phyloP scores from a whole-genome alignment of 1,140 invertebrate species.

The Trachymyrmex septentrionalis region DNA sequence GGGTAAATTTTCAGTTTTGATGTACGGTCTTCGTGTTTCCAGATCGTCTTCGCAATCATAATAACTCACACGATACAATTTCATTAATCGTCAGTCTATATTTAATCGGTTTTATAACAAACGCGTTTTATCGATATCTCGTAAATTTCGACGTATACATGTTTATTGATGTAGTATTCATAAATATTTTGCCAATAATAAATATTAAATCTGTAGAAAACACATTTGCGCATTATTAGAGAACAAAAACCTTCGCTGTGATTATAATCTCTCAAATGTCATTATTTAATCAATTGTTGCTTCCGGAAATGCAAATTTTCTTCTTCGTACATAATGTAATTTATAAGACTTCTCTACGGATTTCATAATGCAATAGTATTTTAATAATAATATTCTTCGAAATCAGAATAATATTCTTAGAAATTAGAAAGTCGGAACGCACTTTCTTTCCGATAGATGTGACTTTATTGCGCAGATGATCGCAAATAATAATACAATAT shows the following conservation, averaged over 20 bases:
- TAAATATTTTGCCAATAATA: constrained; percentile 8
- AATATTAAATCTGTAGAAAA: constrained; percentile 24
- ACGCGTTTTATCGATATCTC: constrained; percentile 7
- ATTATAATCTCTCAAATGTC: constrained; percentile 14
- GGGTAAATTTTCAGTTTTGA: constrained; percentile 12
- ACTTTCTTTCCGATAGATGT: not conserved
- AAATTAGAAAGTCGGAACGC: no score
- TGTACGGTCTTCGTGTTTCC: constrained; percentile 1
- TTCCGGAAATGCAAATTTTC: constrained; percentile 9
- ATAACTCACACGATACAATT: constrained; percentile 15
- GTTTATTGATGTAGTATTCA: not conserved
- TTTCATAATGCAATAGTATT: not conserved
- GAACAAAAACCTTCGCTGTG: constrained; percentile 15
- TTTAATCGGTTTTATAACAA: constrained; percentile 21
- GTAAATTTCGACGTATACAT: constrained; percentile 20
- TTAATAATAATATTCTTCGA: not conserved
- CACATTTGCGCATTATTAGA: constrained; percentile 25
- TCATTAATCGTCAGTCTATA: constrained; percentile 12
- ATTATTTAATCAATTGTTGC: constrained; percentile 9
- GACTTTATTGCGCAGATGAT: not conserved
- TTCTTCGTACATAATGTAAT: not conserved
- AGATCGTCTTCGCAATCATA: constrained; percentile 6
- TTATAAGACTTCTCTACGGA: not conserved
- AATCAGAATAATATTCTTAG: no score
- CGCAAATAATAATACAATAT: not conserved